Percentiles rank a stretch among this genome's conserved stretches.
Evolutionary conservation across 2,888 invertebrate genomes (phyloP).

Genomic region (Halocaridina rubra): DNA sequence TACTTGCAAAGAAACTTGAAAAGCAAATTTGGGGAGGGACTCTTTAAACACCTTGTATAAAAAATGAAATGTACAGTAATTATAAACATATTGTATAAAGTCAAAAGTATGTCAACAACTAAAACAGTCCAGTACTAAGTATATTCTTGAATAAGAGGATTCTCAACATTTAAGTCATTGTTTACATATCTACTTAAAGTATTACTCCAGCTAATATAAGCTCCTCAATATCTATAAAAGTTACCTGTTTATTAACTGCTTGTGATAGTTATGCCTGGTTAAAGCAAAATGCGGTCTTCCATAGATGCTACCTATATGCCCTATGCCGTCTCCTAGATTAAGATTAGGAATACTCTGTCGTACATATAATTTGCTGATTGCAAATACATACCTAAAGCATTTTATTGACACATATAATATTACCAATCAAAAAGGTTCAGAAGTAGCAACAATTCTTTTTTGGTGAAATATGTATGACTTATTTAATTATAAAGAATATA

Average conservation of each 20-base stretch:
- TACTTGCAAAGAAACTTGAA: no score
- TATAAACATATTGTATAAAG: not conserved
- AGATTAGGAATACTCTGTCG: no score
- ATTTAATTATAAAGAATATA: no score
- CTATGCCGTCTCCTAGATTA: no score
- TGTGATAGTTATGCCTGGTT: constrained; percentile 56
- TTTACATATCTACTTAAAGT: not conserved
- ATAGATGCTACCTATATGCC: constrained; percentile 16
- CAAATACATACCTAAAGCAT: not conserved
- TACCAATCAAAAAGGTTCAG: no score
- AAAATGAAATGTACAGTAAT: not conserved
- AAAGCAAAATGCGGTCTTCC: constrained; percentile 49
- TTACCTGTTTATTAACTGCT: constrained; percentile 30
- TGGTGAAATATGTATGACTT: not conserved
- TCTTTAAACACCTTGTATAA: no score
- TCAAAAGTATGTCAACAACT: no score
- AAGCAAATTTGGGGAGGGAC: no score
- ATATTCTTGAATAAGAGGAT: not conserved
- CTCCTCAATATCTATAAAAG: constrained; percentile 2
- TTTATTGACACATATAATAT: no score
- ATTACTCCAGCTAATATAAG: constrained; percentile 2
- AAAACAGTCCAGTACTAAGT: not conserved
- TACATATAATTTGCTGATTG: no score
- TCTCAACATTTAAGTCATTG: not conserved
- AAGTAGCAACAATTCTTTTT: no score